Evolutionary conservation across 2,888 invertebrate species (phyloP).

Genomic region (Laothoe populi): DNA sequence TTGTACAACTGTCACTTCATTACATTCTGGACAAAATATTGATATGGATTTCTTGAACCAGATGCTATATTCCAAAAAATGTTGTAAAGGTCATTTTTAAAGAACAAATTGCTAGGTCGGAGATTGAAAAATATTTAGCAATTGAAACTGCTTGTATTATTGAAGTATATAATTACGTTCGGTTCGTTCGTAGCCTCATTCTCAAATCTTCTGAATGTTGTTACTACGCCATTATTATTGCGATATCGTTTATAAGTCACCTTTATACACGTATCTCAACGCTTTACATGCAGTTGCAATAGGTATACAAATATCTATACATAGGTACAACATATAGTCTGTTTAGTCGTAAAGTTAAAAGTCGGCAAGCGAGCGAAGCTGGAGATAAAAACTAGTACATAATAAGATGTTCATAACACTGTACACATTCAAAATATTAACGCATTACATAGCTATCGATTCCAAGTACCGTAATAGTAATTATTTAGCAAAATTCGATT

Average conservation of each 20-base stretch:
- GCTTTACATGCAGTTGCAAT: conserved; percentile 7
- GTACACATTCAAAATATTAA: no score
- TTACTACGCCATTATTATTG: conserved; percentile 1
- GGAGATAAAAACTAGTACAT: no score
- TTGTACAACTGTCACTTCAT: neutral
- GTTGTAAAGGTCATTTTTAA: no score
- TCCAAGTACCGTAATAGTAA: neutral
- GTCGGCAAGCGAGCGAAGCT: no score
- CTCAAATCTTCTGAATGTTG: conserved; percentile 1
- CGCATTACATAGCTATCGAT: neutral
- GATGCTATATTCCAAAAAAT: no score
- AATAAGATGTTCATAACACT: no score
- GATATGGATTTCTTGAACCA: no score
- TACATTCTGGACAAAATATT: neutral
- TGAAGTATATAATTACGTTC: neutral
- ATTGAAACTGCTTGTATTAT: neutral
- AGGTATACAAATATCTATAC: neutral
- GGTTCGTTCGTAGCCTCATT: neutral
- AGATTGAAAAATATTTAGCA: no score
- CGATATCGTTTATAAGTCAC: conserved; percentile 6
- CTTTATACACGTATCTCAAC: conserved; percentile 3
- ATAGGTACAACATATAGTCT: neutral
- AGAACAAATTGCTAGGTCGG: no score
- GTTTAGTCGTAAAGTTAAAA: no score
- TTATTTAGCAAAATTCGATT: conserved; percentile 7